Evolutionary conservation across 2,888 invertebrate species (phyloP), one percentile per base, ranked within the genome.

Genomic region (Bombylius major): DNA sequence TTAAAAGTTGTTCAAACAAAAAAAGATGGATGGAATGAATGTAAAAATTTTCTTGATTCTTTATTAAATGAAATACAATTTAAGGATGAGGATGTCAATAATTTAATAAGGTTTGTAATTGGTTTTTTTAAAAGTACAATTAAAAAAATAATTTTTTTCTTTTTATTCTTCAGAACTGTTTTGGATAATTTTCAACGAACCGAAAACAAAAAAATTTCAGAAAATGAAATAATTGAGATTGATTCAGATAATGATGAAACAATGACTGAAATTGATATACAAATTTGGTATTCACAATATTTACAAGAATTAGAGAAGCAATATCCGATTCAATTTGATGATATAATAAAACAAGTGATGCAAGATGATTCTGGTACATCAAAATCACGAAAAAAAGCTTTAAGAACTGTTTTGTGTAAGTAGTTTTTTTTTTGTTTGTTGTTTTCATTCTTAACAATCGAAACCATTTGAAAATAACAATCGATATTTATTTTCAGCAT

Each of bases 261-360:
- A 12, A 48, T 33, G 39, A 34, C 53, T 5, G 61, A 64, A 11
- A 62, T 58, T 3, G 58, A 72, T 62, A 69, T 77, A 31, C 65
- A 76, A 14, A 64, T 67, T 1, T 82, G 82, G 82, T 82, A 79
- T 62, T 77, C 77, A 0, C 62, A 71, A 23, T 75, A 82, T 39
- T 64, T 88, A 1, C 77, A 79, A 58, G 78, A 74, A 33, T 68
- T 89, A 4, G 89, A 90, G 70, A 76, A 71, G 5, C 82, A 82
- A 62, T 89, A 89, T 68, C 86, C 90, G 0, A 75, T 76, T 1
- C 79, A 79, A 12, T 89, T 89, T 67, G 89, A 89, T 65, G 74
- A 76, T 51, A 80, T 82, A 48, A 75, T 88, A 0, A 83, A 83
- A 63, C 75, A 76, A 14, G 76, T 82, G 33, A 77, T 82, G 69